Conservation (phyloP, 2,113 vertebrate species). For the Tringa solitaria region DNA sequence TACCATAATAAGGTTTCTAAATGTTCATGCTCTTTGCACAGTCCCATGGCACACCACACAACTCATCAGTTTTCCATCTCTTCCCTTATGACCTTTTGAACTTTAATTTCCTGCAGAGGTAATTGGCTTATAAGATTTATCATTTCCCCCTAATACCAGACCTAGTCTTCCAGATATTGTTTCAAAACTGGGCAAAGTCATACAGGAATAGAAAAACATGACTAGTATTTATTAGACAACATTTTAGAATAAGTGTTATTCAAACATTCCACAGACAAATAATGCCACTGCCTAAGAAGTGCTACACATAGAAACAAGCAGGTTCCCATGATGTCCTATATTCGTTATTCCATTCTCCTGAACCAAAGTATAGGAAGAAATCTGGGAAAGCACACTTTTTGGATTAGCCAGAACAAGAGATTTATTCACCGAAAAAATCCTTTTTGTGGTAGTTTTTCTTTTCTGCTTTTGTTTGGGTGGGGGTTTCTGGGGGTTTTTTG, state of each 20-base stretch:
- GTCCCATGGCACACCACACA: neutral
- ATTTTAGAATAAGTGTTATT: neutral
- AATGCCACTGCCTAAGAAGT: neutral
- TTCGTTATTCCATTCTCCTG: neutral
- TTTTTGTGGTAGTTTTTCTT: neutral
- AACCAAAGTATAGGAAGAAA: neutral
- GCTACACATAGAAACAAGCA: neutral
- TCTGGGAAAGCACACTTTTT: neutral
- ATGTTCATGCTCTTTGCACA: neutral
- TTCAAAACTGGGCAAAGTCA: neutral
- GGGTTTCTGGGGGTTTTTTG: neutral
- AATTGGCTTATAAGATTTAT: neutral
- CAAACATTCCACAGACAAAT: neutral
- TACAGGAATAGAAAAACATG: neutral
- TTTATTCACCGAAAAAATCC: neutral
- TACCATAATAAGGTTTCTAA: neutral
- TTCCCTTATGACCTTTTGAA: neutral
- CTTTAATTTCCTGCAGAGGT: neutral
- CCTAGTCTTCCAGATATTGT: neutral
- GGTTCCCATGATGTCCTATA: neutral
- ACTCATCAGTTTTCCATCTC: neutral
- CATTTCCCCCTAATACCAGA: neutral
- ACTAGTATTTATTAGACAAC: neutral
- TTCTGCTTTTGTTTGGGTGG: neutral
- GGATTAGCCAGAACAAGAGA: neutral